Conservation (phyloP, 2,797 vertebrate genomes). For the Decapterus maruadsi region DNA sequence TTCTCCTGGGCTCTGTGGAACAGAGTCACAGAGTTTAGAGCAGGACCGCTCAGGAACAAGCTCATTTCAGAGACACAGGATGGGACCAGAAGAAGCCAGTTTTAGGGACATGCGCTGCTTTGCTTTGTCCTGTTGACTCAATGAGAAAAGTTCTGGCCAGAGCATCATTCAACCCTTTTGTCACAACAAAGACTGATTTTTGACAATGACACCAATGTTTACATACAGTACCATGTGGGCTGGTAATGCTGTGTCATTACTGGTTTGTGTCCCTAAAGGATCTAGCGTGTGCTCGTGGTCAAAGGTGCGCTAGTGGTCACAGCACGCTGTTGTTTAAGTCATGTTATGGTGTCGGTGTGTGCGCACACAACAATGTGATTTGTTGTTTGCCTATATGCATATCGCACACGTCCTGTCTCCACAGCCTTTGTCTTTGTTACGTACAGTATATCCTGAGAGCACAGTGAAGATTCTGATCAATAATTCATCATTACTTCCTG, state of each 20-base stretch:
- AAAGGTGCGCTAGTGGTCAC: not conserved
- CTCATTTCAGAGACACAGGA: conserved; percentile 45
- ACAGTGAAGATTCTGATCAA: conserved; percentile 50
- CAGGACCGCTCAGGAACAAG: conserved; percentile 51
- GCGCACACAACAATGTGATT: not conserved
- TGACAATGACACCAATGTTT: conserved; percentile 63
- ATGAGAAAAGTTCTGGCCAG: conserved; percentile 78
- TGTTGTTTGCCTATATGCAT: conserved; percentile 21
- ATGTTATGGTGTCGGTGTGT: not conserved
- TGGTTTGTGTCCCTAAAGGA: conserved; percentile 26
- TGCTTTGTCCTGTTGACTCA: conserved; percentile 63
- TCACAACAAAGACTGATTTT: conserved; percentile 55
- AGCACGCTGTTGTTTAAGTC: conserved; percentile 7
- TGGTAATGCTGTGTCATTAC: conserved; percentile 55
- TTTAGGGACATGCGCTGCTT: conserved; percentile 4
- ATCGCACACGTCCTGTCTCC: conserved; percentile 18
- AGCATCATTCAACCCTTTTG: conserved; percentile 50
- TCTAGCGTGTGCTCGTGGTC: conserved; percentile 24
- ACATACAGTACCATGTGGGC: conserved; percentile 7
- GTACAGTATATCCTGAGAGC: conserved; percentile 43
- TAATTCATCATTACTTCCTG: conserved; percentile 59
- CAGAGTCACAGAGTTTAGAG: conserved; percentile 40
- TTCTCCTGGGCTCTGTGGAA: conserved; percentile 41
- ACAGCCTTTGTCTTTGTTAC: conserved; percentile 9
- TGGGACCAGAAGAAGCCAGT: conserved; percentile 68